Base-by-base conservation (phyloP, 2,888 invertebrate genomes). In the Meteorus colon region DNA sequence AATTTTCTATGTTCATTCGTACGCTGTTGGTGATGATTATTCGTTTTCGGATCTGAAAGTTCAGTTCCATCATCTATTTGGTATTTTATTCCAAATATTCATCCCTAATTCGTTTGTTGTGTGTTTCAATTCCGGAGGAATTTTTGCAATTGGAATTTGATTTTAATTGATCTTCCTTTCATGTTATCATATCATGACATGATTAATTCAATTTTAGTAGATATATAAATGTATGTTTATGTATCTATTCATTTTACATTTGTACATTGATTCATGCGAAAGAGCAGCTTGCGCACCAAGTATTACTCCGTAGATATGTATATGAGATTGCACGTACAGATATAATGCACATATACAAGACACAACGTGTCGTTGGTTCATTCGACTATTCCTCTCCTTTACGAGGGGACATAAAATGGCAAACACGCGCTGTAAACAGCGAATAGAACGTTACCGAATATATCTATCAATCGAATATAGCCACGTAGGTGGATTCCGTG, bases 401-500 rank as follows among this genome's bases (percentile, higher is more conserved):
- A 85, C 81, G 85, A 83, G 80, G 78, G 81, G 82, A 79, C 83
- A 83, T 85, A 84, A 86, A 86, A 84, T 84, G 84, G 83, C 84
- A 83, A 85, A 86, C 83, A 84, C 81, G 83, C 78, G 79, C 78
- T 82, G 84, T 86, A 84, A 84, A 84, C 79, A 74, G 71, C 67
- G 80, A 79, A 82, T 79, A 55, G 79, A 82, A 82, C 81, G 78
- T 81, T 81, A 82, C 81, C 80, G 79, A 82, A 84, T 82, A 83
- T 65, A 55, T 82, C 81, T 82, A 81, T 80, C 82, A 82, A 81
- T 80, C 79, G 80, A 81, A 81, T 16, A 45, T 80, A 76, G 79
- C 80, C 69, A 72, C 75, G 81, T 74, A 77, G 24, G 65, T 37
- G 19, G 19, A 19, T 59, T 55, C 8, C n/a, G 4, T 55, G 19